Evolutionary conservation across 2,797 vertebrate species (phyloP).

Genomic region (Anniella stebbinsi): DNA sequence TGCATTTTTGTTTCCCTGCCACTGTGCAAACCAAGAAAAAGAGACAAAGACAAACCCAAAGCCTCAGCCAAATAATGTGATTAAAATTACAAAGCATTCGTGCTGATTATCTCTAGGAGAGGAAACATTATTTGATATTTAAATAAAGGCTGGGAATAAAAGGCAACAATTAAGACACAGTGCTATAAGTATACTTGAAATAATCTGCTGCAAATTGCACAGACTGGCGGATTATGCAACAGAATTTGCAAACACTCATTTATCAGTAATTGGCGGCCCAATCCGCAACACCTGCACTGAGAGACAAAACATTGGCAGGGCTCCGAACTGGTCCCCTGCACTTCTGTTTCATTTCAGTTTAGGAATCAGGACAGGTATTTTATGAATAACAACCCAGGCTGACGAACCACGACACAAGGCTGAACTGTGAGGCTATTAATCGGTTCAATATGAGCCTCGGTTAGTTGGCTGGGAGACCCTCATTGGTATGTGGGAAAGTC

Average conservation of each 20-base stretch:
- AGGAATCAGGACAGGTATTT: not conserved
- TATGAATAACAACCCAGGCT: not conserved
- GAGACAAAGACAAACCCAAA: not conserved
- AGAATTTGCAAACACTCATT: conserved; percentile 29
- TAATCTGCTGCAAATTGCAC: conserved; percentile 25
- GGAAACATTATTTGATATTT: conserved; percentile 23
- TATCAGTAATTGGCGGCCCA: conserved; percentile 58
- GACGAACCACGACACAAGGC: no score
- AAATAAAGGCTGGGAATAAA: conserved; percentile 8
- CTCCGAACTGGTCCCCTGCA: not conserved
- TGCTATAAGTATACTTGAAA: conserved; percentile 33
- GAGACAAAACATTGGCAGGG: conserved; percentile 2
- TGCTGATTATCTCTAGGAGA: not conserved
- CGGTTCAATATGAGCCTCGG: no score
- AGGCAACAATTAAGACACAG: conserved; percentile 58
- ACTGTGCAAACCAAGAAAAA: not conserved
- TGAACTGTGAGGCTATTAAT: no score
- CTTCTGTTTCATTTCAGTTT: not conserved
- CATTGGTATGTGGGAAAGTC: no score
- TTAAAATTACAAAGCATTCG: conserved; percentile 36
- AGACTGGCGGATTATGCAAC: conserved; percentile 4
- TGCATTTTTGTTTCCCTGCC: not conserved
- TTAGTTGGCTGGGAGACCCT: no score
- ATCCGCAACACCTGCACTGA: not conserved
- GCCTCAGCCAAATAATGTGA: conserved; percentile 28